Conservation (phyloP, 2,797 vertebrate species). For the Peromyscus eremicus region DNA sequence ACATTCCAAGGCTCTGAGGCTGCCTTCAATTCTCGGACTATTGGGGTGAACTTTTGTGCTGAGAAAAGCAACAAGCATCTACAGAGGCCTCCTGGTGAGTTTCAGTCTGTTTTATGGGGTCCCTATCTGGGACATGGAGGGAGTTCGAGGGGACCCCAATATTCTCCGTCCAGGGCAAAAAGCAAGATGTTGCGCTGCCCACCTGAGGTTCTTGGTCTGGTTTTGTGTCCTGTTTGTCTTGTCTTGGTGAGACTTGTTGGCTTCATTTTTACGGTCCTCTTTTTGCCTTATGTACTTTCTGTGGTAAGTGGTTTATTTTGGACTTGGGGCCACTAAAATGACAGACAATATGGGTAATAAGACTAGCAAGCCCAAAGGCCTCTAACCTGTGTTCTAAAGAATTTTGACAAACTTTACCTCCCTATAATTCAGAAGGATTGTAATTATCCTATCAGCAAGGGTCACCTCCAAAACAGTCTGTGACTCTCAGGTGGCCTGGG, state of each 20-base stretch:
- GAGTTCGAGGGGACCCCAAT: background rate
- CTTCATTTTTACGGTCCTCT: background rate
- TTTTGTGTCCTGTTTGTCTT: background rate
- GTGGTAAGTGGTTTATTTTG: background rate
- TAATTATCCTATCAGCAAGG: background rate
- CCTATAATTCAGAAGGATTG: background rate
- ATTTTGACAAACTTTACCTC: background rate
- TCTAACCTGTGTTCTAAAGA: background rate
- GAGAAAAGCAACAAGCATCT: background rate
- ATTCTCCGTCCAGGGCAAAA: background rate
- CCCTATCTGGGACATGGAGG: background rate
- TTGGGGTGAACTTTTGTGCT: background rate
- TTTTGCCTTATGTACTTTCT: background rate
- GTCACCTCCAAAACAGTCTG: background rate
- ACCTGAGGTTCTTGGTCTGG: background rate
- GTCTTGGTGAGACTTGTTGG: background rate
- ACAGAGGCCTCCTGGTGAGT: background rate
- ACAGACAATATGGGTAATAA: background rate
- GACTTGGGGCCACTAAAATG: background rate
- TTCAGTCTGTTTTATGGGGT: background rate
- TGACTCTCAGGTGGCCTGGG: background rate
- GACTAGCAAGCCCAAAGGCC: background rate
- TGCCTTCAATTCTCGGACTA: background rate
- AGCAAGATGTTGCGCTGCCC: too few relatives aligned
- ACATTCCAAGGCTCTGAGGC: background rate